Base-by-base conservation (phyloP, 1,140 invertebrate genomes). In the Bombus haemorrhoidalis region DNA sequence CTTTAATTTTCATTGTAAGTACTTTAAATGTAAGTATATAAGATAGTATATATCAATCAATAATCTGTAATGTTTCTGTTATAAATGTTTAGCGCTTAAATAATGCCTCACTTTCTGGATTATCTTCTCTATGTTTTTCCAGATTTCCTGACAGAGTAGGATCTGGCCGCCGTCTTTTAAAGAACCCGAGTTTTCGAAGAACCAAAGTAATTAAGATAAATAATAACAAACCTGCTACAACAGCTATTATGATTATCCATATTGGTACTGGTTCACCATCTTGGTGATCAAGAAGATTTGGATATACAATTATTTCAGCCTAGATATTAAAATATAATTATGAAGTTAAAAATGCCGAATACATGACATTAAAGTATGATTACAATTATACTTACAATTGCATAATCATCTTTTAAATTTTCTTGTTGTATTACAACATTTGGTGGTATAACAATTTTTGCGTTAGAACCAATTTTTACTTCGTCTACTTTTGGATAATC, bases 181-280 rank as follows among this genome's bases (percentile, higher is more conserved):
- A 99, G 96, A 99, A 99, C 69, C 98, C 98, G 47, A 97, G 95
- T 95, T 97, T 98, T 97, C 97, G 98, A 39, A 99, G 93, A 8
- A 97, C 94, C 37, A 98, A 95, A n/a, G 97, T 97, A 47, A 98
- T 94, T 1, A 98, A 89, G 15, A 98, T 96, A 39, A 99, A 95
- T 5, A 99, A 94, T 83, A 98, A 93, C 28, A 99, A 93, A 34
- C 98, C 98, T 3, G 96, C 96, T 74, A 98, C 95, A 41, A 98
- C 96, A 57, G 98, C 97, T 9, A 98, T 95, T 81, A 98, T 97
- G 73, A 98, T 98, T 71, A 98, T 97, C 97, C 98, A 98, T 73
- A 97, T 95, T 9, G 97, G 97, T 2, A 98, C 96, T 22, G 96
- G 96, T 89, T 97, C 97, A 41, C 96, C 96, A 80, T 96, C 95